Evolutionary conservation across 2,113 vertebrate genomes (phyloP).

Genomic region (Panurus biarmicus): DNA sequence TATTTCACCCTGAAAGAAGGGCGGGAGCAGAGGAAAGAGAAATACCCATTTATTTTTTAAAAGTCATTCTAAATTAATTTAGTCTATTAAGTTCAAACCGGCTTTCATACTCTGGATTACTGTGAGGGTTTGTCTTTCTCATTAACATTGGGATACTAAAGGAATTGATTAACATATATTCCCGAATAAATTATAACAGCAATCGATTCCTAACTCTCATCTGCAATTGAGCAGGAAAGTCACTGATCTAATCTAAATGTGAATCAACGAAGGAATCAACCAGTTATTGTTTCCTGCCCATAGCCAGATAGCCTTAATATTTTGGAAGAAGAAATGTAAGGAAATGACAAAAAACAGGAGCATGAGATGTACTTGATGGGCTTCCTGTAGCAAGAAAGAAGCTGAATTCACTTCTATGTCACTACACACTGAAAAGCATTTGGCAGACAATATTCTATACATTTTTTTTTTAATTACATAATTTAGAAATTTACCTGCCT

Average conservation of each 20-base stretch:
- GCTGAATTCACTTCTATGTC: background rate
- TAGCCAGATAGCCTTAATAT: background rate
- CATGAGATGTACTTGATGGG: background rate
- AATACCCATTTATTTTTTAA: background rate
- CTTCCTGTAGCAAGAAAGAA: background rate
- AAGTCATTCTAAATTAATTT: conserved; percentile 20
- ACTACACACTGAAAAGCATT: background rate
- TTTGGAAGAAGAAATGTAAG: background rate
- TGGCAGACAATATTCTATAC: background rate
- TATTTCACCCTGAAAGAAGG: background rate
- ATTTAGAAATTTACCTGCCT: background rate
- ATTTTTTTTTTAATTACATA: background rate
- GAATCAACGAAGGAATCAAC: background rate
- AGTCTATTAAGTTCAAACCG: background rate
- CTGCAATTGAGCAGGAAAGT: background rate
- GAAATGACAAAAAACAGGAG: background rate
- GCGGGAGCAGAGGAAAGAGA: background rate
- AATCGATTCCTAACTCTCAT: background rate
- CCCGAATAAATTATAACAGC: background rate
- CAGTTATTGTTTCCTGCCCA: background rate
- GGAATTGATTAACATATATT: conserved; percentile 21
- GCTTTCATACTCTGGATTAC: background rate
- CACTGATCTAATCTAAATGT: background rate
- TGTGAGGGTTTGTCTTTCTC: background rate
- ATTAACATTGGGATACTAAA: background rate